Evolutionary conservation across 2,888 invertebrate species (phyloP).

Genomic region (Aethes cnicana): DNA sequence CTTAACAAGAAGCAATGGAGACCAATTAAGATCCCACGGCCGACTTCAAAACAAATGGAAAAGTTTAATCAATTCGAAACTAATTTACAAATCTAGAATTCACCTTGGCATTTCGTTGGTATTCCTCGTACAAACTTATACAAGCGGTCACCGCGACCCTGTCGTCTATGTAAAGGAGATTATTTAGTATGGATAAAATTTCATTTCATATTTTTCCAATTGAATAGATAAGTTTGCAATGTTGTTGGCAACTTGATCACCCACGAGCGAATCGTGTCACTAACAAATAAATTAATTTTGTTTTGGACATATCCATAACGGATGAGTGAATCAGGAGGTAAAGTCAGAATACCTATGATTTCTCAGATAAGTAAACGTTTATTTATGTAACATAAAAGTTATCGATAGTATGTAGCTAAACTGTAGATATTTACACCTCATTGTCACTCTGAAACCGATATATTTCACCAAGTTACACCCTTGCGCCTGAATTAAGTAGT

Average conservation of each 20-base stretch:
- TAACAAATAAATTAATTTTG: slow-evolving; percentile 2
- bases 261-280: background rate
- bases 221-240: background rate
- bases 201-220: background rate
- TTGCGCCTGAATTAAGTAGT: no score
- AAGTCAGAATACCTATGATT: no score
- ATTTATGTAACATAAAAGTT: no score
- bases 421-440: no score
- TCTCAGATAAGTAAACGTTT: background rate
- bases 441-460: no score
- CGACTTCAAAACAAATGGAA: slow-evolving; percentile 3
- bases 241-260: slow-evolving; percentile 3
- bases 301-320: slow-evolving; percentile 9
- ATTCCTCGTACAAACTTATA: background rate
- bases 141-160: background rate
- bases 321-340: slow-evolving; percentile 4
- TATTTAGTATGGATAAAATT: background rate
- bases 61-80: slow-evolving; percentile 1
- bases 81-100: slow-evolving; percentile 9
- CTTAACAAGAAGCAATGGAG: no score
- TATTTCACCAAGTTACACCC: no score
- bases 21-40: background rate
- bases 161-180: background rate
- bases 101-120: slow-evolving; percentile 16
- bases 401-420: no score